Evolutionary conservation across 53 echinoderm and acorn worm genomes (phyloP).

Genomic region (Glandiceps talaboti): DNA sequence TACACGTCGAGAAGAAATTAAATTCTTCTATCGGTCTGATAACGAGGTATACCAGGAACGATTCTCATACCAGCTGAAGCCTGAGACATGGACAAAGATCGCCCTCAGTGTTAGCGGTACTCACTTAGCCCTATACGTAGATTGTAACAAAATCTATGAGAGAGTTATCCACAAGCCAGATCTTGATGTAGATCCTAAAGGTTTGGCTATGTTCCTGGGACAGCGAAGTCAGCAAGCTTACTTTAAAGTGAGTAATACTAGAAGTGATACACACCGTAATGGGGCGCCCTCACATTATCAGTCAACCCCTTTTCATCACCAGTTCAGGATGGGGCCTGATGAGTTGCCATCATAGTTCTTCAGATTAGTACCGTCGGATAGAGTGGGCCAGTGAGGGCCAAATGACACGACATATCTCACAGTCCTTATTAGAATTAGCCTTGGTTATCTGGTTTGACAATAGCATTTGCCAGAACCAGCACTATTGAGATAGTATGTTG

Average conservation of each 20-base stretch:
- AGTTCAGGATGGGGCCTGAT: too few relatives aligned
- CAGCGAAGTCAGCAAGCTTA: constrained; percentile 70
- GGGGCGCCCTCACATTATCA: too few relatives aligned
- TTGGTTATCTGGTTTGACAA: too few relatives aligned
- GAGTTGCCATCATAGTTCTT: too few relatives aligned
- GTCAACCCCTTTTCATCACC: too few relatives aligned
- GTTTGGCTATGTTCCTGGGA: constrained; percentile 58
- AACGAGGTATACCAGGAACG: constrained; percentile 43
- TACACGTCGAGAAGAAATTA: constrained; percentile 56
- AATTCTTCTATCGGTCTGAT: constrained; percentile 71
- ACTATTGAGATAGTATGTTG: too few relatives aligned
- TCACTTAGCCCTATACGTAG: constrained; percentile 55
- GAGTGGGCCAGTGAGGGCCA: too few relatives aligned
- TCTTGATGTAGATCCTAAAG: constrained; percentile 35
- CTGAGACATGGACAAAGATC: constrained; percentile 53
- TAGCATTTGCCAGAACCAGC: too few relatives aligned
- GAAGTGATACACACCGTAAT: background rate
- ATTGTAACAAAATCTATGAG: constrained; percentile 54
- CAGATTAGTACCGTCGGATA: too few relatives aligned
- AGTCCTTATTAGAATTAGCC: too few relatives aligned
- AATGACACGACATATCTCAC: too few relatives aligned
- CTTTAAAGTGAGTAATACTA: constrained; percentile 74
- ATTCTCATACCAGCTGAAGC: constrained; percentile 19
- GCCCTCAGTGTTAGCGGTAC: constrained; percentile 80
- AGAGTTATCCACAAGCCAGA: constrained; percentile 67